Percentiles rank a stretch among this genome's conserved stretches.
Evolutionary conservation across 2,797 vertebrate genomes (phyloP).

Genomic region (Orestias chungarensis): DNA sequence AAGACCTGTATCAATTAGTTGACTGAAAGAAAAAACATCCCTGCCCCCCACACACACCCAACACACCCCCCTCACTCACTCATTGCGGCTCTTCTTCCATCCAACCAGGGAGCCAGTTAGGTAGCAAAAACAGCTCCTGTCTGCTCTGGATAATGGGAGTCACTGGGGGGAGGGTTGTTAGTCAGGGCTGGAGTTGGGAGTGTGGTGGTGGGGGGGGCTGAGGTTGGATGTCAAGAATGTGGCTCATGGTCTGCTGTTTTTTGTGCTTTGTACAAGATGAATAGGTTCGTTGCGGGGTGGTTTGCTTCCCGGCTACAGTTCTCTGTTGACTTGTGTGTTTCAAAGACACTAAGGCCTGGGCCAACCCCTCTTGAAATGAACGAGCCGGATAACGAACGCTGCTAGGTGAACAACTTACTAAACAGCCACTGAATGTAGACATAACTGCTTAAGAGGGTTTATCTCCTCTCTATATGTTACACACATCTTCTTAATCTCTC

Average conservation of each 20-base stretch:
- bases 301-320: slow-evolving; percentile 59
- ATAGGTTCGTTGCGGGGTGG: slow-evolving; percentile 69
- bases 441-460: slow-evolving; percentile 57
- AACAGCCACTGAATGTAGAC: slow-evolving; percentile 65
- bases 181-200: slow-evolving; percentile 66
- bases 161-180: slow-evolving; percentile 72
- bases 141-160: slow-evolving; percentile 63
- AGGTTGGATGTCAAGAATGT: slow-evolving; percentile 84
- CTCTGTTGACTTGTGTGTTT: slow-evolving; percentile 70
- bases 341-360: slow-evolving; percentile 64
- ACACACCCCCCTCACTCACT: too few relatives aligned
- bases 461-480: slow-evolving; percentile 49
- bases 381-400: slow-evolving; percentile 63
- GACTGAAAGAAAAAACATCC: slow-evolving; percentile 81
- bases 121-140: slow-evolving; percentile 70
- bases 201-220: slow-evolving; percentile 73
- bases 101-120: slow-evolving; percentile 64
- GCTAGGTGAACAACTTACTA: slow-evolving; percentile 62
- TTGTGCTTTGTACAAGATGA: slow-evolving; percentile 80
- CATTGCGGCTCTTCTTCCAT: slow-evolving; percentile 49
- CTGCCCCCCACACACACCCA: too few relatives aligned
- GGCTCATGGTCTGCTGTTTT: slow-evolving; percentile 83
- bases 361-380: slow-evolving; percentile 65
- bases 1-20: slow-evolving; percentile 81
- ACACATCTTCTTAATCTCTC: slow-evolving; percentile 44